phyloP scores from a whole-genome alignment of 2,113 vertebrate species.

The Ophiodon elongatus region DNA sequence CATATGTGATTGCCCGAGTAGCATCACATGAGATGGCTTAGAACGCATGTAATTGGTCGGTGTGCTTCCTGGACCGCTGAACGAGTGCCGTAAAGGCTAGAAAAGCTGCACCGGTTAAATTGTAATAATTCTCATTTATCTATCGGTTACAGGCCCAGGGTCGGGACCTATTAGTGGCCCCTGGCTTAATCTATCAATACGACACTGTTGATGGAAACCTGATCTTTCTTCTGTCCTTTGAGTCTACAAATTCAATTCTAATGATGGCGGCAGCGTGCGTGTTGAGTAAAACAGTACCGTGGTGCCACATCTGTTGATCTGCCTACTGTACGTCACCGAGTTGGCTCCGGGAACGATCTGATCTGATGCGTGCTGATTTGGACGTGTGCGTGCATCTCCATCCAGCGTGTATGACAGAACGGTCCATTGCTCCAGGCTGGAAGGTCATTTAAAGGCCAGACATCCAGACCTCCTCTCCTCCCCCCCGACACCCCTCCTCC shows the following conservation, averaged over 20 bases:
- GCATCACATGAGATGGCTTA: too few relatives aligned
- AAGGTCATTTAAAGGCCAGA: constrained; percentile 82
- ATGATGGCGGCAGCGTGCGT: neutral
- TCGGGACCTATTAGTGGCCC: too few relatives aligned
- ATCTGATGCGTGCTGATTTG: constrained; percentile 9
- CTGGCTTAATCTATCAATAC: too few relatives aligned
- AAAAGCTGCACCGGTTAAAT: too few relatives aligned
- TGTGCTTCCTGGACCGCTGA: too few relatives aligned
- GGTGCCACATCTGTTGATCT: constrained; percentile 22
- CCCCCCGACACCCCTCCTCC: neutral
- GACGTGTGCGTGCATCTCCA: too few relatives aligned
- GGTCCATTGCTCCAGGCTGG: constrained; percentile 42
- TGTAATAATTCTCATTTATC: too few relatives aligned
- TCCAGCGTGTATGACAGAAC: constrained; percentile 35
- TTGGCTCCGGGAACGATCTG: constrained; percentile 14
- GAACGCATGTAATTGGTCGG: too few relatives aligned
- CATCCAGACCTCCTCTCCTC: constrained; percentile 52
- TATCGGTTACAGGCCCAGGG: too few relatives aligned
- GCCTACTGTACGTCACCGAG: neutral
- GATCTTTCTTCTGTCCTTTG: too few relatives aligned
- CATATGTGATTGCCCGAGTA: too few relatives aligned
- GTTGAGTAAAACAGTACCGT: neutral
- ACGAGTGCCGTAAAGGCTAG: too few relatives aligned
- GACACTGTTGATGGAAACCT: neutral
- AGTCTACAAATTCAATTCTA: neutral